Conservation (phyloP, 2,797 vertebrate species). For the Microcaecilia unicolor region DNA sequence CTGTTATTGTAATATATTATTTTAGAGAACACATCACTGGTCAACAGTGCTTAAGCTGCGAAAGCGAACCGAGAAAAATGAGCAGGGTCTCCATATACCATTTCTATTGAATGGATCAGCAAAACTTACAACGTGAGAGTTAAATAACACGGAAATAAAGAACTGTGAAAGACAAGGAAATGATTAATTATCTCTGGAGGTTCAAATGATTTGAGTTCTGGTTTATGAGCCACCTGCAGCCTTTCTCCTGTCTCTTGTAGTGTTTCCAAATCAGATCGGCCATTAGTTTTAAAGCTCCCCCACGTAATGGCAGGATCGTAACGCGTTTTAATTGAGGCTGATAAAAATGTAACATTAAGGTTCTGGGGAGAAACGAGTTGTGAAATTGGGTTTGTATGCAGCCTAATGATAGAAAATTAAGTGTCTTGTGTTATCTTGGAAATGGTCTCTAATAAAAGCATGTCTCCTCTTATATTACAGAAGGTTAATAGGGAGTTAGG, state of each 20-base stretch:
- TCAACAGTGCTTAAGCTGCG: not conserved
- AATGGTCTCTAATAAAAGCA: conserved; percentile 43
- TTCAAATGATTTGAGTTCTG: conserved; percentile 31
- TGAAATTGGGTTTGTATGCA: conserved; percentile 64
- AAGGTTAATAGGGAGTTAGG: conserved; percentile 56
- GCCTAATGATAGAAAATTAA: conserved; percentile 60
- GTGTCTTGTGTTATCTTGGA: conserved; percentile 42
- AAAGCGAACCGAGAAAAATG: not conserved
- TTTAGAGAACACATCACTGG: accelerated
- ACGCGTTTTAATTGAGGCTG: conserved; percentile 54
- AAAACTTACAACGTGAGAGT: not conserved
- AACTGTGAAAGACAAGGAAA: conserved; percentile 20
- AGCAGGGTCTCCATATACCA: accelerated
- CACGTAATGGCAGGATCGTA: conserved; percentile 29
- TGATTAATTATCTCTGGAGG: conserved; percentile 20
- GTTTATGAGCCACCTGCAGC: conserved; percentile 26
- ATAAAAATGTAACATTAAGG: conserved; percentile 50
- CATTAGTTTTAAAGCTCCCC: conserved; percentile 46
- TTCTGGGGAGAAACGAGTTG: conserved; percentile 53
- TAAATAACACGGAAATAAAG: conserved; percentile 13
- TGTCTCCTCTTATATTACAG: conserved; percentile 42
- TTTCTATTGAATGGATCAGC: not conserved
- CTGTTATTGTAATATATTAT: not conserved
- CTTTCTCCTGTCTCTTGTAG: conserved; percentile 24
- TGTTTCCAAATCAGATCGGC: conserved; percentile 25